Evolutionary conservation across 2,888 invertebrate genomes (phyloP), one percentile per base, ranked within the genome.

Genomic region (Drosophila borborema): DNA sequence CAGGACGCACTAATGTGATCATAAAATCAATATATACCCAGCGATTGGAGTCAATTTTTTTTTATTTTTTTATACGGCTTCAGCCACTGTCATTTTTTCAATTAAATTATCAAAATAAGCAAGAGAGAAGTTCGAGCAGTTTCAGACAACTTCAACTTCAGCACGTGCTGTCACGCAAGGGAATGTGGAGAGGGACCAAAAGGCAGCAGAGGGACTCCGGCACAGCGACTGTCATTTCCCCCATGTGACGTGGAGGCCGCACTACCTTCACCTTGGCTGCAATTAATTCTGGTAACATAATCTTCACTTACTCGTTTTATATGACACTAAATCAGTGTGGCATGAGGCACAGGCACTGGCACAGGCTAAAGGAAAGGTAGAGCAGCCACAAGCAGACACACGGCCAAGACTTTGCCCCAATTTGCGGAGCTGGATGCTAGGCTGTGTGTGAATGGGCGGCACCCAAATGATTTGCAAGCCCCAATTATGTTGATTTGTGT

Each of bases 221-320:
- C 20, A 34, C 34, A 10, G 12, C 43, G 53, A 43, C 45, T 66
- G 53, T 43, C 58, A 58, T 53, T 74, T 53, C 18, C 55, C 58
- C 28, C 51, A 34, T 61, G 31, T 48, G 70, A 60, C 41, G 74
- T 46, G 58, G 64, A 53, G 64, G 45, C 51, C 68, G 34, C 45
- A 79, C 64, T 87, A 87, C 85, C 86, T 87, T 82, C 82, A 89
- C 86, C 86, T 86, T 89, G 81, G 71, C 79, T 79, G 90, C 90
- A 89, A 89, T 89, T 90, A 89, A 90, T 89, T 89, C 83, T 85
- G 82, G 89, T 90, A 90, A 89, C 88, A 89, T 88, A 89, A 90
- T 90, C 90, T 86, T 87, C 87, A 89, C 89, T 89, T 89, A 89
- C 89, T 82, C 81, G 77, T 89, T 89, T 89, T 84, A 81, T 89